Evolutionary conservation across 2,888 invertebrate species (phyloP).

Genomic region (Ormyrus nitidulus): DNA sequence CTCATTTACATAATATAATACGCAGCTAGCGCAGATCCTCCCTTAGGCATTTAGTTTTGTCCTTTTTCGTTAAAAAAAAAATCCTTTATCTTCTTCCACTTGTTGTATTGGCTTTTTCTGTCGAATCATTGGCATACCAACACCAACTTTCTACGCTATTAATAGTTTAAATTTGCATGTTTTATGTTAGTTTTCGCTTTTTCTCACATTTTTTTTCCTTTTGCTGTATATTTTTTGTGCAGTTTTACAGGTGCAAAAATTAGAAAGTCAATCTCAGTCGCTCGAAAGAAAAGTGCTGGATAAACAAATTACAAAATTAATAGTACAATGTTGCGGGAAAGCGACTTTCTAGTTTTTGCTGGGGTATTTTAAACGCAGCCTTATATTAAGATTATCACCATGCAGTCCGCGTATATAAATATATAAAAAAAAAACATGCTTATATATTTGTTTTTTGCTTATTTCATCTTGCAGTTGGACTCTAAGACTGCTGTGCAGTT

Average conservation of each 20-base stretch:
- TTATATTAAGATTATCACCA: constrained; percentile 35
- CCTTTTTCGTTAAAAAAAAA: constrained; percentile 17
- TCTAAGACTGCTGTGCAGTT: constrained; percentile 37
- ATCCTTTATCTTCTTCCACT: constrained; percentile 13
- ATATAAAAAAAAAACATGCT: constrained; percentile 35
- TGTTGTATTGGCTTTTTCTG: constrained; percentile 8
- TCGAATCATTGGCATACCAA: constrained; percentile 28
- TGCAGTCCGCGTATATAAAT: constrained; percentile 23
- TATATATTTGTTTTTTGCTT: not conserved
- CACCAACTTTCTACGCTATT: constrained; percentile 51
- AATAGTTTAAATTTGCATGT: constrained; percentile 39
- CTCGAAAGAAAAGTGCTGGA: not conserved
- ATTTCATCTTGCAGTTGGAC: constrained; percentile 34
- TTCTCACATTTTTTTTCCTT: constrained; percentile 2
- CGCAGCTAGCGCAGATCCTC: constrained; percentile 24
- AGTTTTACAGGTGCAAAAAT: constrained; percentile 19
- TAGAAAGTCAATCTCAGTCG: constrained; percentile 9
- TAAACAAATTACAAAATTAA: not conserved
- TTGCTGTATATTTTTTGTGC: constrained; percentile 42
- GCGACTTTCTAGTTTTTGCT: constrained; percentile 26
- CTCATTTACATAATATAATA: constrained; percentile 49
- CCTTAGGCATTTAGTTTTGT: constrained; percentile 33
- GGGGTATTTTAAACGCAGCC: constrained; percentile 23
- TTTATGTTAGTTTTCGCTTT: constrained; percentile 45
- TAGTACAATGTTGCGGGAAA: not conserved